Base-by-base conservation (phyloP, 2,797 vertebrate genomes). In the Halcyon smyrnensis region DNA sequence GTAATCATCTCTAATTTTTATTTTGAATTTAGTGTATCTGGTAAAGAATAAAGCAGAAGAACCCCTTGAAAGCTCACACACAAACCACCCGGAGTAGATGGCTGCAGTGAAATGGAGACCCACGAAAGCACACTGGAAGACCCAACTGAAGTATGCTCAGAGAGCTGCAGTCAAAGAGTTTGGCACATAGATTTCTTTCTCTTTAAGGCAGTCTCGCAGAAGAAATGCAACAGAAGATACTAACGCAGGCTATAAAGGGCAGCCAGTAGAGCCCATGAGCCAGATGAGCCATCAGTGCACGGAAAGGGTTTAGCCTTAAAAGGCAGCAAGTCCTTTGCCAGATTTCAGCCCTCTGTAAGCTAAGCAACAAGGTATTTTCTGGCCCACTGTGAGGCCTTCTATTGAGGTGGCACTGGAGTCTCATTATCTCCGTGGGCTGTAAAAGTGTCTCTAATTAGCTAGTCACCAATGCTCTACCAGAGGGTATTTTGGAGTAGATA, bases 361-460 rank as follows among this genome's bases (percentile, higher is more conserved):
- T 56, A 64, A 91, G 65, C 88, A 96, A 93, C 78, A 82, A 93
- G 79, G 78, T 85, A 95, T 96, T 96, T 97, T 96, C 87, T 94
- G 90, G 95, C 82, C 86, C 73, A 94, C 92, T 97, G 96, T 93
- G 96, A 90, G 93, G 48, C 88, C 89, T 95, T 97, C 94, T 78
- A 91, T 56, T 85, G 95, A 96, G 87, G 92, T 95, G 92, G 85
- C 88, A 89, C 91, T 64, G 80, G 82, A 94, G 94, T 91, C 96
- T 97, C 95, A 95, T 95, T 93, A 97, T 96, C 96, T 96, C 96
- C 56, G 3, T 82, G 75, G 95, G 93, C 94, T 95, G 82, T 93
- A 96, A 95, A 94, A 97, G 95, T 93, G 88, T 82, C 96, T 97
- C 95, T 97, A 97, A 97, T 97, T 97, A 97, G 96, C 85, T 90